Base-by-base conservation (phyloP, 2,113 vertebrate genomes). In the Cephalopholis sonnerati region DNA sequence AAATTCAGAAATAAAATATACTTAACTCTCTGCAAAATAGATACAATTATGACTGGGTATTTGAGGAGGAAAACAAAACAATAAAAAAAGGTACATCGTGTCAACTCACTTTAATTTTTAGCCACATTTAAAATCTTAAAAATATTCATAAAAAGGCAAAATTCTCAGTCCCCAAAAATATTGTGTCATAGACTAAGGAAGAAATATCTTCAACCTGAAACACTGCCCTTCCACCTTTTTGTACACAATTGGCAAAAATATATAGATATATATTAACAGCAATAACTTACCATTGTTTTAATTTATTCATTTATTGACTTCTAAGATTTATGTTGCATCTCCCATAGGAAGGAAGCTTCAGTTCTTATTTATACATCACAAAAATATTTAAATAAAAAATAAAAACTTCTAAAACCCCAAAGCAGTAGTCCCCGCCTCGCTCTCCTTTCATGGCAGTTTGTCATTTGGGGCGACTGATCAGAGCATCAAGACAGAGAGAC, bases 241-340 rank as follows among this genome's bases (percentile, higher is more conserved):
- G 91, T 95, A 96, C 94, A 95, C 92, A 95, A 93, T 92, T 95
- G 94, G 94, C 95, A 95, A 96, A 95, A 95, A 96, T 94, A 95
- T 92, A 94, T 92, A 95, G 88, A 93, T 93, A 95, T 94, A 95
- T 95, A 95, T 96, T 95, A 95, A 95, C 95, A 96, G 93, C 93
- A 95, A 96, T 96, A 96, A 96, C 95, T 96, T 97, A 97, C 96
- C 96, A 96, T 96, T 97, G 97, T 97, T 98, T 98, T 95, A 98
- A 97, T 96, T 95, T 95, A 95, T 95, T 94, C 93, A 96, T 92
- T 85, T 86, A 93, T 91, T 87, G 79, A 92, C 90, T 93, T 92
- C 92, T 94, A 90, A 89, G 90, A 94, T 95, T 94, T 92, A 93
- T 92, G 93, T 92, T 93, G 90, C 91, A 95, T 95, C 97, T 97